Evolutionary conservation across 2,113 vertebrate genomes (phyloP).

Genomic region (Cynopterus brachyotis): DNA sequence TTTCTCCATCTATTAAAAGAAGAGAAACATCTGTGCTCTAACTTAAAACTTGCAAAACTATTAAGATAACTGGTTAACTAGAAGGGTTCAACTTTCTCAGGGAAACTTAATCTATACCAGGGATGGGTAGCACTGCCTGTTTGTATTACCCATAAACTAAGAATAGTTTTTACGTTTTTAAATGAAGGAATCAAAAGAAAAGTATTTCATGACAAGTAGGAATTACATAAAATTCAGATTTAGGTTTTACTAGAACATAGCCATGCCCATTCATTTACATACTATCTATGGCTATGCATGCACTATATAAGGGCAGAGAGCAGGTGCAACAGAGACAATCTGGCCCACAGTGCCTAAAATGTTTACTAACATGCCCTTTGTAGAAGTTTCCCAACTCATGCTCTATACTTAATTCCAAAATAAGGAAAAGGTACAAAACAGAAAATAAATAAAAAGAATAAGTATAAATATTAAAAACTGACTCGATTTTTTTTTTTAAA

Average conservation of each 20-base stretch:
- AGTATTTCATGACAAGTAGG: no score
- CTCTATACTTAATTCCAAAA: not conserved
- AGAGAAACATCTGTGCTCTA: not conserved
- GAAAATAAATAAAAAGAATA: not conserved
- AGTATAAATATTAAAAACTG: not conserved
- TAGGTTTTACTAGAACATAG: no score
- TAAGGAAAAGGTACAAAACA: not conserved
- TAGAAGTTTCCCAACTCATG: not conserved
- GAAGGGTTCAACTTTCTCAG: not conserved
- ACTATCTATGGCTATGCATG: not conserved
- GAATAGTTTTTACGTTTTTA: not conserved
- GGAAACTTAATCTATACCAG: not conserved
- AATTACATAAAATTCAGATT: no score
- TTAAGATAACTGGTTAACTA: not conserved
- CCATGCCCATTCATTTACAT: not conserved
- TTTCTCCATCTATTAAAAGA: conserved; percentile 14
- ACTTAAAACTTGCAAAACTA: not conserved
- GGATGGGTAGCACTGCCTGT: not conserved
- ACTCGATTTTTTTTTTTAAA: not conserved
- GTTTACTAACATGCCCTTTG: not conserved
- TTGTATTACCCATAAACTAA: not conserved
- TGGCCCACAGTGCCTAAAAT: not conserved
- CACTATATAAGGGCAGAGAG: not conserved
- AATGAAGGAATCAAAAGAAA: no score
- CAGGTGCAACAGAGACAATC: not conserved